Conservation (phyloP, 2,113 vertebrate species). For the Heterochromis multidens region DNA sequence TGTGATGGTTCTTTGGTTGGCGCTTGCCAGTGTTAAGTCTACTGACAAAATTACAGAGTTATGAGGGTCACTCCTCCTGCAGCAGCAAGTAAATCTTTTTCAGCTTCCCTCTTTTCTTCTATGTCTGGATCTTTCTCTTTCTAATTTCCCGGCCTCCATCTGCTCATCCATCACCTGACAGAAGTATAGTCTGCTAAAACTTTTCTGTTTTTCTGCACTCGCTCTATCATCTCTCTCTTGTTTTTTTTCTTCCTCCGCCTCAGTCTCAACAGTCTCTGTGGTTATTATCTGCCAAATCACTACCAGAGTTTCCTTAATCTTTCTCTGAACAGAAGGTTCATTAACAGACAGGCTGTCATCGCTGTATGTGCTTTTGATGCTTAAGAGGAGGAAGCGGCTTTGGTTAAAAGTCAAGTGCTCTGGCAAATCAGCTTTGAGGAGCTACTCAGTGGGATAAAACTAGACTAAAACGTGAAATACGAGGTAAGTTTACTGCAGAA, state of each 20-base stretch:
- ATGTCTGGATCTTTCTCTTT: conserved; percentile 13
- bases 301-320: conserved; percentile 35
- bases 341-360: conserved; percentile 35
- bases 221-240: background rate
- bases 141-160: conserved; percentile 32
- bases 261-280: background rate
- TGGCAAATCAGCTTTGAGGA: conserved; percentile 17
- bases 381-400: background rate
- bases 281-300: conserved; percentile 41
- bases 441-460: conserved; percentile 13
- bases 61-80: background rate
- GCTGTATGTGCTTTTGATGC: conserved; percentile 7
- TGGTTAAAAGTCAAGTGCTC: conserved; percentile 36
- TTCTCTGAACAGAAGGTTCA: conserved; percentile 42
- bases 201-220: background rate
- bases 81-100: conserved; percentile 4
- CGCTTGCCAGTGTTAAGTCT: background rate
- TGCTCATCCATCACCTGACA: conserved; percentile 54
- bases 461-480: background rate
- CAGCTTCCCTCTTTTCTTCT: background rate
- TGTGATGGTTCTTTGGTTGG: background rate
- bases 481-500: background rate
- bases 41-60: conserved; percentile 7
- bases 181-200: conserved; percentile 18
- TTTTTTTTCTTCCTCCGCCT: background rate